Base-by-base conservation (phyloP, 92 coral and sea anemone genomes). In the Nematostella vectensis region DNA sequence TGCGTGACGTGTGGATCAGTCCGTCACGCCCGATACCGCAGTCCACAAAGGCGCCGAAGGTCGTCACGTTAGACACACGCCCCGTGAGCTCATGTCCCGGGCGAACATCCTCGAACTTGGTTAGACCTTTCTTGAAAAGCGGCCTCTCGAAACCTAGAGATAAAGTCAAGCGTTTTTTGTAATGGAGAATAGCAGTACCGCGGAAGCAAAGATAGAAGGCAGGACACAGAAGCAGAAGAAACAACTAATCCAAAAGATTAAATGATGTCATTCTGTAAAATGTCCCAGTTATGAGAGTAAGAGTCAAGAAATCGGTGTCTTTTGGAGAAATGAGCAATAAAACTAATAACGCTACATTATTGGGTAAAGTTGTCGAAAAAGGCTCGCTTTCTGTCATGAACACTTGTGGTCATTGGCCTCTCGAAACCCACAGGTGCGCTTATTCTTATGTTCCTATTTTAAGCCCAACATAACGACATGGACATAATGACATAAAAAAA, bases 11-110 rank as follows among this genome's bases (percentile, higher is more conserved):
- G 63, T 91, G 96, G 39, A 87, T 55, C 33, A 91, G 55, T 6
- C 98, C 98, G 47, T 74, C 77, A 18, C 74, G 73, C 23, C 94
- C 96, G 0, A 86, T 86, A 4, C 98, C 98, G 58, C 95, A 81
- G 57, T 91, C 98, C 12, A 91, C 96, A 65, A 91, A 91, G 2
- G 98, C 96, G 13, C 98, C 98, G 49, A 91, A 91, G 16, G 98
- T 81, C 47, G 96, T 91, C 57, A 91, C 80, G 30, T 91, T 91
- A 2, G 85, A 55, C 44, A 91, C 88, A 45, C 98, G 88, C 2
- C 98, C 98, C 15, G 96, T 62, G 9, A 86, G 65, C 44, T 53
- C 58, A 22, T 72, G 56, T 29, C 89, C 87, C 29, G 72, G 63
- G 20, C 20, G 59, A 11, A 91, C 58, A 56, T 86, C 96, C 54